Base-by-base conservation (phyloP, 2,888 invertebrate genomes). In the Ashinkailepas kermadecensis region DNA sequence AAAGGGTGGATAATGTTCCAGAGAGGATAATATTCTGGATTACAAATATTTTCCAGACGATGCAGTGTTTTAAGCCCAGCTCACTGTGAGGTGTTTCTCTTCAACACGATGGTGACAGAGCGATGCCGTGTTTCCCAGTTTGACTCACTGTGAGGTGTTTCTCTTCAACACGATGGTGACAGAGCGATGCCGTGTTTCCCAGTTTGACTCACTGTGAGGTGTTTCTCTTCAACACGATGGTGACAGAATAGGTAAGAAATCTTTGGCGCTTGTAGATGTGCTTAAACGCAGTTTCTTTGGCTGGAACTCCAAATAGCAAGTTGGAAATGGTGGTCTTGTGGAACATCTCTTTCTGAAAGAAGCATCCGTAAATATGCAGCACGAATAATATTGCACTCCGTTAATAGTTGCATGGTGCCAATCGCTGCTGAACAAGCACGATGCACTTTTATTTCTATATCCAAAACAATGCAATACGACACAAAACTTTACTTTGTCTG, bases 231-330 rank as follows among this genome's bases (percentile, higher is more conserved):
- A 96, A 90, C 85, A 96, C 93, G 84, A 97, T 89, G 1, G 97
- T 97, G 82, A 98, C 90, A 15, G 97, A 95, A 87, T 93, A 98
- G 86, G 96, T 95, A 54, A 98, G 90, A 21, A 95, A 92, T 81
- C 97, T 90, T 83, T 95, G 93, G 3, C 96, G 90, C 58, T 93
- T 92, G 64, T 95, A 90, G 79, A 96, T 88, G 0, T 95, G 96
- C 88, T 95, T 95, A 82, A 97, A 91, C 7, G 97, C 97, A 0
- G 96, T 94, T 86, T 96, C 95, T 84, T 93, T 92, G 86, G 97
- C 91, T 84, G 93, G 94, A 90, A 98, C 92, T 10, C 98, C 98
- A 87, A 98, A 96, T 18, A 96, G 89, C 90, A 98, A 92, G 89
- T 98, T 97, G 0, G 95, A 92, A 80, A 93, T 89, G 54, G 94